Conservation (phyloP, 2,888 invertebrate species). For the Zygaena filipendulae region DNA sequence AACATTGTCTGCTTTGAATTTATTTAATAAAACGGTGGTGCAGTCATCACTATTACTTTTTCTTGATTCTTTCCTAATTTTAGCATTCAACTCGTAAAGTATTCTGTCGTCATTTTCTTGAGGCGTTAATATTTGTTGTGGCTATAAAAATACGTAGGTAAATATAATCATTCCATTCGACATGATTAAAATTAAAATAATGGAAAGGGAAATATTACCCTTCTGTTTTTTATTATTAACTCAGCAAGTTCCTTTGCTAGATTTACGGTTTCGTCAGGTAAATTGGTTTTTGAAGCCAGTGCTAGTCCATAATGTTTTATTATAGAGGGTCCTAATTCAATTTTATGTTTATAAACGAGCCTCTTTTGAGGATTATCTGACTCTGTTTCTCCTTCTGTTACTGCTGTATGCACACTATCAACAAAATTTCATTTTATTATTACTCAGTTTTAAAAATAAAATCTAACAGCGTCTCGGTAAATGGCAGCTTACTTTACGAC, state of each 20-base stretch:
- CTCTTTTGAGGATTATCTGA: constrained; percentile 28
- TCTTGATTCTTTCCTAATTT: constrained; percentile 33
- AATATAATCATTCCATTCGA: background rate
- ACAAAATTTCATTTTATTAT: constrained; percentile 1
- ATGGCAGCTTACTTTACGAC: constrained; percentile 80
- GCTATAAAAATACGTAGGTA: constrained; percentile 25
- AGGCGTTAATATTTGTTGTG: constrained; percentile 26
- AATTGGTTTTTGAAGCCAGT: constrained; percentile 69
- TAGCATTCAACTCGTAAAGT: constrained; percentile 43
- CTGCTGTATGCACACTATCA: constrained; percentile 45
- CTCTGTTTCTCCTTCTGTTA: constrained; percentile 35
- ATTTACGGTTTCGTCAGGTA: constrained; percentile 67
- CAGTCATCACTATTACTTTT: constrained; percentile 24
- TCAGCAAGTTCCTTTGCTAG: constrained; percentile 58
- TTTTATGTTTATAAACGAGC: constrained; percentile 72
- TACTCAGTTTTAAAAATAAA: background rate
- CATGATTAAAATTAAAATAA: constrained; percentile 6
- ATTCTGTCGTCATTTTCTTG: constrained; percentile 26
- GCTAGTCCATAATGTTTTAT: constrained; percentile 74
- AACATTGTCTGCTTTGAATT: constrained; percentile 39
- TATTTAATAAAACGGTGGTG: constrained; percentile 25
- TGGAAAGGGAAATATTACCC: constrained; percentile 27
- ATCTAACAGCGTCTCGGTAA: too few species aligned
- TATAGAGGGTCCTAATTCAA: constrained; percentile 69
- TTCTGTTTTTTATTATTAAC: constrained; percentile 34